Conservation (phyloP, 53 echinoderm and acorn worm genomes). For the Patiria pectinifera region DNA sequence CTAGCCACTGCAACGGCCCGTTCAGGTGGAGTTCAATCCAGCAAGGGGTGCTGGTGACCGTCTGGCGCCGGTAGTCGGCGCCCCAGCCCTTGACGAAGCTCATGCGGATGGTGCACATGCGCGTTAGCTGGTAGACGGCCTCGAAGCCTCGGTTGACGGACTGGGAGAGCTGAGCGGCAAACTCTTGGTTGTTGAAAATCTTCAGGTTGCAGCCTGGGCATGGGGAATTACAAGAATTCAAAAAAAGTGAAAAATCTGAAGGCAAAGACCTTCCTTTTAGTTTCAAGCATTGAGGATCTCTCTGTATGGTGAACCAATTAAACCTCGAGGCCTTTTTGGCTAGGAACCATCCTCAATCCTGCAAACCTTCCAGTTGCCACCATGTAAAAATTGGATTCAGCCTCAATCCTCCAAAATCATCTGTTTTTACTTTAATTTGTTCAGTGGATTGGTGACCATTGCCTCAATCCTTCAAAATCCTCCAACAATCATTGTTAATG, state of each 20-base stretch:
- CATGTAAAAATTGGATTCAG: no score
- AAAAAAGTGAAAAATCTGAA: not conserved
- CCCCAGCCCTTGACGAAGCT: slow-evolving; percentile 99
- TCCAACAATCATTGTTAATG: no score
- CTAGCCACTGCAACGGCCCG: slow-evolving; percentile 93
- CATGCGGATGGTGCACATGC: slow-evolving; percentile 96
- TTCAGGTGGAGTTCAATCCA: slow-evolving; percentile 98
- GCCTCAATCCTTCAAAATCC: no score
- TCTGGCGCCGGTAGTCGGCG: slow-evolving; percentile 91
- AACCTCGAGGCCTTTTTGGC: no score
- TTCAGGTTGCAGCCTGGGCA: slow-evolving; percentile 90
- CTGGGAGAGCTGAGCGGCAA: slow-evolving; percentile 97
- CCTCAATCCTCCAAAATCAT: no score
- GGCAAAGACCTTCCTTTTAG: not conserved
- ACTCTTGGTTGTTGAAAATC: slow-evolving; percentile 96
- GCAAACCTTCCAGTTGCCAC: no score
- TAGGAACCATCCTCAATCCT: no score
- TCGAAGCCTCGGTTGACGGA: slow-evolving; percentile 92
- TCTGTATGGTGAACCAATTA: no score
- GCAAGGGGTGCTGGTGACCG: slow-evolving; percentile 90
- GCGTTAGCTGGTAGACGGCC: slow-evolving; percentile 95
- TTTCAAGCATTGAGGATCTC: no score
- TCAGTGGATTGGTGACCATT: no score
- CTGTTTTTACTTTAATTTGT: no score
- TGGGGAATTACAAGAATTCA: not conserved